Evolutionary conservation across 1,140 invertebrate genomes (phyloP).

Genomic region (Lepidostoma basale): DNA sequence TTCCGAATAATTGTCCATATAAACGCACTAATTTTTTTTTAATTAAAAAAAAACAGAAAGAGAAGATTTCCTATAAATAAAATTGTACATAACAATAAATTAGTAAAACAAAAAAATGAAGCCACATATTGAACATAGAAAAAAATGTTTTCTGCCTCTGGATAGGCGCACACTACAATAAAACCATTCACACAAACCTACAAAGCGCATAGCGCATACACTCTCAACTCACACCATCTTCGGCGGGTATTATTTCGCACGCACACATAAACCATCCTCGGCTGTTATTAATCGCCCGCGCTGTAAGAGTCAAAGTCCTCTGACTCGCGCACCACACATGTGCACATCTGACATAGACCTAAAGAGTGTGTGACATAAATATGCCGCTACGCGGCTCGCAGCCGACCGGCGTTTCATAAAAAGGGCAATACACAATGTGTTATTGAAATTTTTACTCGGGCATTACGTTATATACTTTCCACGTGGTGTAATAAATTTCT

Average conservation of each 20-base stretch:
- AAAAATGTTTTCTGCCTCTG: neutral
- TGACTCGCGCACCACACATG: constrained; percentile 17
- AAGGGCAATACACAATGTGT: too few relatives aligned
- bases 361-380: constrained; percentile 14
- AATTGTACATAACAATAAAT: too few relatives aligned
- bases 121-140: neutral
- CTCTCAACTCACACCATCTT: neutral
- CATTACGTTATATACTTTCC: too few relatives aligned
- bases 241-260: constrained; percentile 7
- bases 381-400: neutral
- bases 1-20: too few relatives aligned
- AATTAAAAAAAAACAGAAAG: too few relatives aligned
- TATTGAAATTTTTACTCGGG: too few relatives aligned
- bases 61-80: too few relatives aligned
- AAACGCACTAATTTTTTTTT: too few relatives aligned
- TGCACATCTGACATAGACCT: constrained; percentile 14
- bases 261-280: constrained; percentile 7
- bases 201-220: constrained; percentile 12
- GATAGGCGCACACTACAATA: constrained; percentile 12
- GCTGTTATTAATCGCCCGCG: neutral
- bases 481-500: too few relatives aligned
- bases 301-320: constrained; percentile 16
- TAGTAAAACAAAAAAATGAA: too few relatives aligned
- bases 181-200: constrained; percentile 22
- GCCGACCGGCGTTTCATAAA: neutral